These are phyloP conservation scores for Geotrupes spiniger DNA, from an alignment of 2,888 invertebrate species.

Conservation along the genomic window DNA sequence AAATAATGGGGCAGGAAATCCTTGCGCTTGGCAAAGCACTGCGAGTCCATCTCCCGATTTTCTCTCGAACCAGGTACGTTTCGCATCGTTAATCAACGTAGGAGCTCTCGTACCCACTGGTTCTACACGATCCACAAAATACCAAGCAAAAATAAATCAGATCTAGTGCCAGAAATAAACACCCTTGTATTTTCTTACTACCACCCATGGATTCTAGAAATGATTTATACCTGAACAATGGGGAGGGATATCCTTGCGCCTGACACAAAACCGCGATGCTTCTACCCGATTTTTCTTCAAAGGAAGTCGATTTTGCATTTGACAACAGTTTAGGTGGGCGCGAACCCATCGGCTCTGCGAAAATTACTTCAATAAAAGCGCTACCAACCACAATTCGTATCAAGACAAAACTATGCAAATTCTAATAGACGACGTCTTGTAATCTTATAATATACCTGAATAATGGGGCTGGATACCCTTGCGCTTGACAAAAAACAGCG, in stretches of 20 bases:
- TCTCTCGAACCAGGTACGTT: conserved; percentile 60
- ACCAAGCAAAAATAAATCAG: conserved; percentile 1
- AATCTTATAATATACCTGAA: conserved; percentile 58
- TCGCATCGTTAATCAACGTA: conserved; percentile 63
- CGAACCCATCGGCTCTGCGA: conserved; percentile 44
- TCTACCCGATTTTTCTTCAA: conserved; percentile 41
- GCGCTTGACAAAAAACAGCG: conserved; percentile 55
- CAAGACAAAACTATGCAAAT: conserved; percentile 52
- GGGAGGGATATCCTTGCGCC: conserved; percentile 58
- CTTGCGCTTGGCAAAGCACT: conserved; percentile 72
- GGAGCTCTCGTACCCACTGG: conserved; percentile 61
- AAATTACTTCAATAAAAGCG: conserved; percentile 7
- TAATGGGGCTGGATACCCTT: conserved; percentile 57
- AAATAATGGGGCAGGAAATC: conserved; percentile 70
- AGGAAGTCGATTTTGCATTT: conserved; percentile 39
- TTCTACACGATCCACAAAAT: conserved; percentile 43
- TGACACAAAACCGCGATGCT: conserved; percentile 52
- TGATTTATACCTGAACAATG: conserved; percentile 58
- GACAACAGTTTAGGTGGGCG: conserved; percentile 42
- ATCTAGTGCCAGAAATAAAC: too few relatives aligned
- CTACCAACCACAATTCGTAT: conserved; percentile 61
- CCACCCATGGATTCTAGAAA: conserved; percentile 72
- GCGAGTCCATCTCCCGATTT: conserved; percentile 56
- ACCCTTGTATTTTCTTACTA: too few relatives aligned
- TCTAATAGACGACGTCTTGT: conserved; percentile 43